These are phyloP conservation scores for Carcharodon carcharias DNA, from an alignment of 2,797 vertebrate species.

Conservation along the genomic window DNA sequence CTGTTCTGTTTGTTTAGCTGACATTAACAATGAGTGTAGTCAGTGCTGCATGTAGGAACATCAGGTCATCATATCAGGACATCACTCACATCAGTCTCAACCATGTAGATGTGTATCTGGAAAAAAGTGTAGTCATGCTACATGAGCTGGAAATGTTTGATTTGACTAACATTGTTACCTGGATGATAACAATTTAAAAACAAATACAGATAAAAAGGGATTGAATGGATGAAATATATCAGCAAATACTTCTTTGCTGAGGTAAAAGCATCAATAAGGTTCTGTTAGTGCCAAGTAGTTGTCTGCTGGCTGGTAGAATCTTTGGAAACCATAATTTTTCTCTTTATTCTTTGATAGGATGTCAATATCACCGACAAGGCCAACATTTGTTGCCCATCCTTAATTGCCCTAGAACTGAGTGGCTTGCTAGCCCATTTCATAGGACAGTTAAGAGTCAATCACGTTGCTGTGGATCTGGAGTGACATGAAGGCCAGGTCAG, in stretches of 20 bases:
- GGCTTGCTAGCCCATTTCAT: no score
- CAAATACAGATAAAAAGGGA: background rate
- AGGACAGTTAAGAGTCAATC: no score
- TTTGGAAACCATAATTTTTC: background rate
- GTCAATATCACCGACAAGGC: no score
- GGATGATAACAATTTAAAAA: background rate
- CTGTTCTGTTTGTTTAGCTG: background rate
- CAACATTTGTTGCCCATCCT: no score
- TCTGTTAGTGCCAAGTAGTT: background rate
- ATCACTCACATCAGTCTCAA: background rate
- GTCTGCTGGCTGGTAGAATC: background rate
- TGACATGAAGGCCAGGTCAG: no score
- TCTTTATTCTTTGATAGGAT: background rate
- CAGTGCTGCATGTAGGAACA: background rate
- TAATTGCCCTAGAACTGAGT: no score
- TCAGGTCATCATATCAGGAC: background rate
- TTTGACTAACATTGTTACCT: background rate
- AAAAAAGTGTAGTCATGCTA: background rate
- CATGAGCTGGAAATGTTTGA: background rate
- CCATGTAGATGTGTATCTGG: background rate
- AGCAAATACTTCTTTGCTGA: background rate
- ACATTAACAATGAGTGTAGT: background rate
- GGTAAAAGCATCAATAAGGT: background rate
- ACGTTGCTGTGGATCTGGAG: no score
- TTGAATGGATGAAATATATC: background rate